A percentile compares a stretch with the other conserved stretches of the same genome.
These are phyloP conservation scores for Marmota monax DNA, from an alignment of 2,113 vertebrate genomes.

Conservation along the genomic window DNA sequence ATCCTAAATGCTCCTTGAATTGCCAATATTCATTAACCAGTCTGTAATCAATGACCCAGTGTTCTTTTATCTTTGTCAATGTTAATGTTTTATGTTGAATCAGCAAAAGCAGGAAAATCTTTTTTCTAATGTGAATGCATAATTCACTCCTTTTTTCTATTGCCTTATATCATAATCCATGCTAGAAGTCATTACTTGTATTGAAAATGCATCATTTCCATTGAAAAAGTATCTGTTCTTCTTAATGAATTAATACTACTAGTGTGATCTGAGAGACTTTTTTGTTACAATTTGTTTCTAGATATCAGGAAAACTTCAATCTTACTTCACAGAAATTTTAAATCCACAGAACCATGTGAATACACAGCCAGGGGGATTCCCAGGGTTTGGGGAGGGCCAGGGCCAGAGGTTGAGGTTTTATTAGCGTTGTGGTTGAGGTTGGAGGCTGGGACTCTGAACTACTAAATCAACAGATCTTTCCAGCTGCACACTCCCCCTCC, in stretches of 20 bases:
- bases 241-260: not conserved
- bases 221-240: not conserved
- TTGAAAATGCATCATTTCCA: conserved; percentile 6
- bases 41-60: not conserved
- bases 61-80: not conserved
- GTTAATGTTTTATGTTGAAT: conserved; percentile 21
- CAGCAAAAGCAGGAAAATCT: conserved; percentile 31
- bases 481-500: too few species aligned
- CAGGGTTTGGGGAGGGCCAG: not conserved
- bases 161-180: not conserved
- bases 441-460: not conserved
- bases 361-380: not conserved
- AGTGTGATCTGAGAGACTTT: not conserved
- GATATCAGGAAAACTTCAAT: not conserved
- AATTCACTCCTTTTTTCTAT: conserved; percentile 12
- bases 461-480: not conserved
- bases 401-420: not conserved
- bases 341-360: not conserved
- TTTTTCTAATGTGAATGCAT: conserved; percentile 4
- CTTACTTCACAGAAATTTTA: not conserved
- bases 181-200: not conserved
- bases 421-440: not conserved
- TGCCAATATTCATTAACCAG: not conserved
- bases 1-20: not conserved
- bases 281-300: not conserved